phyloP scores from a whole-genome alignment of 23 tunicate genomes.

The Diplosoma virens region DNA sequence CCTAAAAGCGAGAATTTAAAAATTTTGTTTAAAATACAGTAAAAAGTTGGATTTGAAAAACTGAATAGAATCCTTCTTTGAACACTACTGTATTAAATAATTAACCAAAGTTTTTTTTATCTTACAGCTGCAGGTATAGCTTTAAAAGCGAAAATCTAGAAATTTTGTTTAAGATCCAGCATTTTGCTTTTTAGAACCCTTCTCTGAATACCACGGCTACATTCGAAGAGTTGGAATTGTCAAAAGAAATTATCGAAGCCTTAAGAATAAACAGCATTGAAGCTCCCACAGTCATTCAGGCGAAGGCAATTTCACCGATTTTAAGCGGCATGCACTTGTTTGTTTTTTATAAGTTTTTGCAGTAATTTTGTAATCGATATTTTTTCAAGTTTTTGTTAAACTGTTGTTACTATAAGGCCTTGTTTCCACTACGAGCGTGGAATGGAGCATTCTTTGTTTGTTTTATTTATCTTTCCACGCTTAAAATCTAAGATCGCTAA shows the following conservation, averaged over 20 bases:
- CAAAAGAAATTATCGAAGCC: constrained; percentile 28
- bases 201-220: constrained; percentile 15
- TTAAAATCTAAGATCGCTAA: too few species aligned
- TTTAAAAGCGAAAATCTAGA: too few species aligned
- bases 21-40: too few species aligned
- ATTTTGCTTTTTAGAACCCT: constrained; percentile 35
- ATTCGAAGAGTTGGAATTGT: constrained; percentile 31
- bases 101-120: too few species aligned
- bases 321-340: constrained; percentile 20
- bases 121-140: too few species aligned
- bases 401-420: background rate
- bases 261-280: constrained; percentile 7
- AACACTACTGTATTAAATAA: too few species aligned
- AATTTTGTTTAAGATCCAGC: background rate
- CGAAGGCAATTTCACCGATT: constrained; percentile 55
- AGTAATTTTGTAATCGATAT: too few species aligned
- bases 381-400: background rate
- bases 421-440: background rate
- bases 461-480: too few species aligned
- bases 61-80: too few species aligned
- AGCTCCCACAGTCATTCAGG: constrained; percentile 55
- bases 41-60: too few species aligned
- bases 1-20: too few species aligned
- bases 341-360: background rate
- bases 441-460: background rate